Conservation (phyloP, 2,113 vertebrate species). For the Zosterops borbonicus region DNA sequence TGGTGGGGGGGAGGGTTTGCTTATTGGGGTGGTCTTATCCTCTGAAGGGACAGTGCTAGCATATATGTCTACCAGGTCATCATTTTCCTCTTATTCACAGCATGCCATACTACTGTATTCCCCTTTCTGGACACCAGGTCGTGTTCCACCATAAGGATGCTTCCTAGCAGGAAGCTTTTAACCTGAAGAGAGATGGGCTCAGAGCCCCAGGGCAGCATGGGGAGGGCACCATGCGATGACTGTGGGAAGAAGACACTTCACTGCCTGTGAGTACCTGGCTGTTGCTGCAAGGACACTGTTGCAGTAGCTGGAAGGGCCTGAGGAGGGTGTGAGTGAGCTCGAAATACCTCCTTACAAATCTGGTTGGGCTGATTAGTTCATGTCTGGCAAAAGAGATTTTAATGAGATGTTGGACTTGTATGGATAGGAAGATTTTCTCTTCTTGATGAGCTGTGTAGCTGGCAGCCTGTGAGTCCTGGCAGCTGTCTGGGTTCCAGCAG, state of each 20-base stretch:
- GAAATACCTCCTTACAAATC: neutral
- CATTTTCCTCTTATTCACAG: neutral
- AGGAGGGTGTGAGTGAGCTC: neutral
- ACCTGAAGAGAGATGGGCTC: neutral
- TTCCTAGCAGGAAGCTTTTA: neutral
- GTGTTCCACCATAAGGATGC: neutral
- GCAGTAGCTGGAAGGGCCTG: neutral
- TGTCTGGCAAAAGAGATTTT: neutral
- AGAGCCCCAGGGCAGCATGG: neutral
- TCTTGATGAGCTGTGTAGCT: neutral
- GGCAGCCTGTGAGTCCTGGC: neutral
- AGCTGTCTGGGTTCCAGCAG: neutral
- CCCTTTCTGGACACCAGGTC: neutral
- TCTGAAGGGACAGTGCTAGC: neutral
- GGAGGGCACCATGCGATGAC: neutral
- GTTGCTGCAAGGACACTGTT: neutral
- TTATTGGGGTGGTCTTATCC: neutral
- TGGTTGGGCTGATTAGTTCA: neutral
- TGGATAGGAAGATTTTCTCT: neutral
- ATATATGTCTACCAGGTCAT: fast-evolving
- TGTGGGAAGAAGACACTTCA: neutral
- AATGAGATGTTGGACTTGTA: neutral
- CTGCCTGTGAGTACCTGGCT: neutral
- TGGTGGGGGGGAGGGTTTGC: neutral
- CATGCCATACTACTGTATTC: neutral